Conservation (phyloP, 2,797 vertebrate genomes). For the Thaleichthys pacificus region DNA sequence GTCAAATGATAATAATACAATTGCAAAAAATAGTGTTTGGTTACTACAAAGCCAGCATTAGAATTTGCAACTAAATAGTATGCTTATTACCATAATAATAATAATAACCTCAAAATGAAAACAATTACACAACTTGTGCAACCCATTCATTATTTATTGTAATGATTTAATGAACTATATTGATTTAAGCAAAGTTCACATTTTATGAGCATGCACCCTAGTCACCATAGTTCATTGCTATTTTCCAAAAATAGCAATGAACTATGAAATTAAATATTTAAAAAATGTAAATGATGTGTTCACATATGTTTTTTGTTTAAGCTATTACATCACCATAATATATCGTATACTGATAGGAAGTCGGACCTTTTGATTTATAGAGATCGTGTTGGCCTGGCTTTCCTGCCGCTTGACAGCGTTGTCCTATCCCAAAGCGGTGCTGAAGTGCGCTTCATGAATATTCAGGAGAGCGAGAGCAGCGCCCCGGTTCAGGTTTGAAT, state of each 20-base stretch:
- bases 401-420: slow-evolving; percentile 2
- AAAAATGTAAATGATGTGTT: no score
- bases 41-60: not conserved
- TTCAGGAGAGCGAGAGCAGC: slow-evolving; percentile 9
- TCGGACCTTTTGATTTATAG: not conserved
- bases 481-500: slow-evolving; percentile 18
- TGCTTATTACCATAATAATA: no score
- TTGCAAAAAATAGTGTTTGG: not conserved
- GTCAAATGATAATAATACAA: not conserved
- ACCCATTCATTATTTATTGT: not conserved
- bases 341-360: not conserved
- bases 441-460: slow-evolving; percentile 26
- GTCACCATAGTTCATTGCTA: not conserved
- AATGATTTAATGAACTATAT: not conserved
- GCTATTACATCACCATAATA: not conserved
- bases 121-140: no score
- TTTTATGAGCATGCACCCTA: not conserved
- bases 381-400: not conserved
- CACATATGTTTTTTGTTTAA: not conserved
- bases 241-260: no score
- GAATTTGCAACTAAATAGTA: no score
- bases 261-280: no score
- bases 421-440: not conserved
- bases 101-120: no score
- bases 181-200: not conserved